Percentiles rank a stretch among this genome's conserved stretches.
These are phyloP conservation scores for Phyllostomus discolor DNA, from an alignment of 2,113 vertebrate genomes.

Conservation along the genomic window DNA sequence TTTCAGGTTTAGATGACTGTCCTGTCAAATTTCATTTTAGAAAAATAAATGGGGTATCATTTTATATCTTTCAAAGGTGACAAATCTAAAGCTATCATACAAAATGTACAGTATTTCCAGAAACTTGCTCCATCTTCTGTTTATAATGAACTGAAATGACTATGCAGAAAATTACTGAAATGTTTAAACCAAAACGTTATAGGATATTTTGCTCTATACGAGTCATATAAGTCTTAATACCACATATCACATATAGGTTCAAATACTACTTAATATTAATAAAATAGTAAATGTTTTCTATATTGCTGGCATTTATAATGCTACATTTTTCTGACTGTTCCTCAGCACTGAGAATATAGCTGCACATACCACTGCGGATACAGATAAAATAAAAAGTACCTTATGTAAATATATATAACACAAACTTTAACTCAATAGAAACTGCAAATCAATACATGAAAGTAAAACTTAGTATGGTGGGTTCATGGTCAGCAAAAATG, in stretches of 20 bases:
- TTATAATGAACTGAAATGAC: slow-evolving; percentile 33
- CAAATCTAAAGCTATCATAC: background rate
- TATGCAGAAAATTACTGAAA: slow-evolving; percentile 3
- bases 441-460: background rate
- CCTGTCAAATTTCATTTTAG: background rate
- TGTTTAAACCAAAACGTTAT: slow-evolving; percentile 3
- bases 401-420: background rate
- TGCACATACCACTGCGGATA: background rate
- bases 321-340: background rate
- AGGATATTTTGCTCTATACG: background rate
- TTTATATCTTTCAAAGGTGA: slow-evolving; percentile 22
- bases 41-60: slow-evolving; percentile 25
- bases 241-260: background rate
- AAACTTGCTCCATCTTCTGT: background rate
- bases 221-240: background rate
- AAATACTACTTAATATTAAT: slow-evolving; percentile 14
- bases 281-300: background rate
- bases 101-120: slow-evolving; percentile 11
- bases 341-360: background rate
- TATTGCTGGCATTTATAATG: background rate
- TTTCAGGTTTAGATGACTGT: background rate
- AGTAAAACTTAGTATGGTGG: background rate
- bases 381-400: background rate
- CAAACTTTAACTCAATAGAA: background rate
- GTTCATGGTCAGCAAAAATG: slow-evolving; percentile 1